Conservation (phyloP, 2,888 invertebrate species). For the Synanthedon formicaeformis region DNA sequence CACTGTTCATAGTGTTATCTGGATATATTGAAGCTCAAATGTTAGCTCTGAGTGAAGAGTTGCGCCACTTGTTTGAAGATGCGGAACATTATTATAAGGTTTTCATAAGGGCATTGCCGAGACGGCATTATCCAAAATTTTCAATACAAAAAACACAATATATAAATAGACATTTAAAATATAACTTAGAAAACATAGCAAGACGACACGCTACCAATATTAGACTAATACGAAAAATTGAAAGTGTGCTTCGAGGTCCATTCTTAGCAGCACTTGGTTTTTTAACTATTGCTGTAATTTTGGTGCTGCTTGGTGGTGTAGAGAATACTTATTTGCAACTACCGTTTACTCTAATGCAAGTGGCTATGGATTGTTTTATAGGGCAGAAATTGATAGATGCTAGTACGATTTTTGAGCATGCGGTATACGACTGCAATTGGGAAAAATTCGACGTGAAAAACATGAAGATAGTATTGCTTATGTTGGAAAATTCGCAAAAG, state of each 20-base stretch:
- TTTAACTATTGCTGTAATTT: constrained; percentile 18
- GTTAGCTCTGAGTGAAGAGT: constrained; percentile 10
- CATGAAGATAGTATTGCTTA: constrained; percentile 32
- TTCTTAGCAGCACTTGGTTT: constrained; percentile 25
- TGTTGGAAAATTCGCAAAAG: constrained; percentile 38
- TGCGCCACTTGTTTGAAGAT: constrained; percentile 4
- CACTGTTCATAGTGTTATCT: constrained; percentile 9
- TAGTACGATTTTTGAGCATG: constrained; percentile 22
- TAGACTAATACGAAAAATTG: constrained; percentile 16
- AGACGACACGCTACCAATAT: constrained; percentile 17
- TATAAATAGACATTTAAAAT: constrained; percentile 13
- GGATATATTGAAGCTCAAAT: constrained; percentile 14
- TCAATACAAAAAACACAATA: not conserved
- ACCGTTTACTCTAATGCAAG: constrained; percentile 20
- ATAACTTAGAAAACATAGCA: constrained; percentile 15
- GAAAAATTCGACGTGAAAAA: constrained; percentile 37
- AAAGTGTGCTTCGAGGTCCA: constrained; percentile 20
- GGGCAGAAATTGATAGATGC: constrained; percentile 44
- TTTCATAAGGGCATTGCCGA: constrained; percentile 7
- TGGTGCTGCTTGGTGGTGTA: constrained; percentile 26
- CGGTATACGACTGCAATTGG: constrained; percentile 41
- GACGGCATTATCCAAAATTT: constrained; percentile 6
- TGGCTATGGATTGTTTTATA: constrained; percentile 33
- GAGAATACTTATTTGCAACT: constrained; percentile 30
- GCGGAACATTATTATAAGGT: not conserved